Percentiles rank a stretch among this genome's conserved stretches.
Evolutionary conservation across 2,888 invertebrate genomes (phyloP).

Genomic region (Diogma glabrata): DNA sequence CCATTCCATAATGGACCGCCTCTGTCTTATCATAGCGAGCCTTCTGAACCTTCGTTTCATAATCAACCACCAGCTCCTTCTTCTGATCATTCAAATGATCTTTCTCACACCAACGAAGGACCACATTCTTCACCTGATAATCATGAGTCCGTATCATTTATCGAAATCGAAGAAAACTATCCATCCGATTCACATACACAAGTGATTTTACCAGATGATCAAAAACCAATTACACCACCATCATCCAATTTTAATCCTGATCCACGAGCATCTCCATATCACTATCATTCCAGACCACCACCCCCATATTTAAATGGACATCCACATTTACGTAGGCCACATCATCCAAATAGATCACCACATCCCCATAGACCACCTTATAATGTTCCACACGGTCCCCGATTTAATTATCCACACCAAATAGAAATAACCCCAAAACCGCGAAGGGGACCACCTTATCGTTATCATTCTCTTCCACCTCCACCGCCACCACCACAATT

Average conservation of each 20-base stretch:
- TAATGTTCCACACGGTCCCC: constrained; percentile 12
- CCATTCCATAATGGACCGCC: too few relatives aligned
- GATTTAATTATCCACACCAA: constrained; percentile 14
- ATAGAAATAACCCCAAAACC: constrained; percentile 3
- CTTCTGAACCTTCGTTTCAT: too few relatives aligned
- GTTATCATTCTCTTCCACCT: constrained; percentile 30
- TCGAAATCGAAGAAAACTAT: constrained; percentile 30
- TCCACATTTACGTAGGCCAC: constrained; percentile 17
- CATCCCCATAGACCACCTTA: constrained; percentile 12
- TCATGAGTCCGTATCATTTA: too few relatives aligned
- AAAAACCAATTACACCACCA: not conserved
- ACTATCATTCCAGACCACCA: not conserved
- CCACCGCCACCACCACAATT: constrained; percentile 5
- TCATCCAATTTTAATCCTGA: too few relatives aligned
- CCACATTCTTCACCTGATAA: too few relatives aligned
- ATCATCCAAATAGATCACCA: constrained; percentile 19
- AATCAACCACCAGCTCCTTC: too few relatives aligned
- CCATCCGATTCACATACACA: constrained; percentile 34
- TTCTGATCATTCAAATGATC: too few relatives aligned
- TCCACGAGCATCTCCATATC: not conserved
- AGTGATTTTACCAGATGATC: constrained; percentile 21
- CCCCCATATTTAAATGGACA: too few relatives aligned
- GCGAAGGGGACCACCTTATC: constrained; percentile 22
- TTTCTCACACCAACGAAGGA: too few relatives aligned
- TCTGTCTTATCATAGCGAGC: too few relatives aligned